Base-by-base conservation (phyloP, 2,797 vertebrate species). In the Rhodeus uyekii region DNA sequence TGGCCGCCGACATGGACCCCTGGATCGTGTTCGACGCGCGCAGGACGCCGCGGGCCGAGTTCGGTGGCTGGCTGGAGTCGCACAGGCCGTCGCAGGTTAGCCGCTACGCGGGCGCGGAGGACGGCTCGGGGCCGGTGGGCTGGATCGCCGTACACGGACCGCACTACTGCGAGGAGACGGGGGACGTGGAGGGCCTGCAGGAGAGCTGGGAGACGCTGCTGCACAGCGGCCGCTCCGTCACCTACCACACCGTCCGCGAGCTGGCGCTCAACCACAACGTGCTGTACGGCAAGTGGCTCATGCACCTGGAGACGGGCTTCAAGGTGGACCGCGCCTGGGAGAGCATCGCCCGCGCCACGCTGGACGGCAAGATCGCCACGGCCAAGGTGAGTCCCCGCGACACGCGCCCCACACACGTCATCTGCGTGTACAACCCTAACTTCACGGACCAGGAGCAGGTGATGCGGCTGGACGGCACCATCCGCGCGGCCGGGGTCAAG, bases 1-100 rank as follows among this genome's bases (percentile, higher is more conserved):
- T 98, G 96, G 97, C 96, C 0, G 96, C 97, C 0, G 96, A 98
- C 90, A 95, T 97, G 96, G 96, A 97, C 84, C 96, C 95, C 38
- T 98, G 97, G 97, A 95, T 97, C 39, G 89, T 94, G 46, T 98
- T 98, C 18, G 96, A 98, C 58, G 92, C 94, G 0, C 93, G 95
- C 2, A 93, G 85, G 75, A 96, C 94, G 0, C 95, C 96, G 58
- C 90, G 93, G 4, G 91, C 95, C 0, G 96, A 97, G 87, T 96
- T 98, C 42, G 92, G 95, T 8, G 87, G 89, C 84, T 98, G 97
- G 97, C 87, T 98, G 85, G 94, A 96, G 89, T 96, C 93, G 71
- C 95, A 98, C 90, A 93, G 94, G 29, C 97, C 97, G 0, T 98
- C 97, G 0, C 95, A 91, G 44, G 95, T 97, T 67, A 87, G 90